Conservation (phyloP, 2,113 vertebrate genomes). For the Callospermophilus lateralis region DNA sequence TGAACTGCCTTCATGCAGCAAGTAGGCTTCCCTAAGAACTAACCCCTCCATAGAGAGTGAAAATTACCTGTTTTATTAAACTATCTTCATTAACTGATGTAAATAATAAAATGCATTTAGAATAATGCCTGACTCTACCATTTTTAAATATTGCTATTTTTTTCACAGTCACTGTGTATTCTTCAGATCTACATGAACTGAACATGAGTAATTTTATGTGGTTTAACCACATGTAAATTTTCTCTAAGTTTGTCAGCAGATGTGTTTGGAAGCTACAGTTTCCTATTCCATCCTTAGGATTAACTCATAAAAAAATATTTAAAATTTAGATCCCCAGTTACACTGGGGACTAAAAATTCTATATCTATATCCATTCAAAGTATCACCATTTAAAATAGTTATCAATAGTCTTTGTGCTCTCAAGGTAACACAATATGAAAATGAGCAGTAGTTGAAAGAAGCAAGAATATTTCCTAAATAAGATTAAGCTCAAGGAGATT, state of each 20-base stretch:
- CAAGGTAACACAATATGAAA: background rate
- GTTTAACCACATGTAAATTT: background rate
- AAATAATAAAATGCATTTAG: background rate
- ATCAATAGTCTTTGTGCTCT: background rate
- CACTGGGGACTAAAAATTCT: background rate
- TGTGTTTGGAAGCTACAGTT: background rate
- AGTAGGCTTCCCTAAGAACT: background rate
- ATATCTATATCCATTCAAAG: background rate
- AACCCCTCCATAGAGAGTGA: background rate
- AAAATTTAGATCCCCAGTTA: background rate
- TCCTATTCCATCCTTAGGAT: background rate
- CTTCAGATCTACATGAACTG: background rate
- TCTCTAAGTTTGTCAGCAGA: background rate
- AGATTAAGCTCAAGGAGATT: background rate
- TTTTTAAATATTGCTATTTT: background rate
- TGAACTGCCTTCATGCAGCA: background rate
- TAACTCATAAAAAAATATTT: background rate
- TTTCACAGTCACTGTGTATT: background rate
- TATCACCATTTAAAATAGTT: background rate
- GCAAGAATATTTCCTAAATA: background rate
- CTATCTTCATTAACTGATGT: background rate
- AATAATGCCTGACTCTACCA: background rate
- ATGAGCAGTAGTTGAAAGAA: slow-evolving; percentile 31
- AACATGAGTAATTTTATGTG: background rate
- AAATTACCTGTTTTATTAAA: background rate